Base-by-base conservation (phyloP, 2,888 invertebrate species). In the Aquatica leii region DNA sequence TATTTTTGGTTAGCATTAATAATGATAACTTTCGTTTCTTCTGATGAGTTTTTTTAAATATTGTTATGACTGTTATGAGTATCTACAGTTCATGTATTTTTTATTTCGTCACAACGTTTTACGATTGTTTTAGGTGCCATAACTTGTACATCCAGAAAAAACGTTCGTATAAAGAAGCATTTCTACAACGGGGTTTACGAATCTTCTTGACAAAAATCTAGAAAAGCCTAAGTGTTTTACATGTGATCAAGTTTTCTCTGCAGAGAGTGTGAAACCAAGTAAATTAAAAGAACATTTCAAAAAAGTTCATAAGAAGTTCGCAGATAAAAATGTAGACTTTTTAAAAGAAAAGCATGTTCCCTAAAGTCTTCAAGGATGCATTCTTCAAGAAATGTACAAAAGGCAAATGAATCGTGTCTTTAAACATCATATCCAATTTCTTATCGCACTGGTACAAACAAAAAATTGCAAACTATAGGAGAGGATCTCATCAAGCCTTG, bases 231-330 rank as follows among this genome's bases (percentile, higher is more conserved):
- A 37, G 60, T 66, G 68, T 70, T 65, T 69, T 63, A 21, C 67
- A 71, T 37, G 37, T 37, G 9, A 37, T 37, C 2, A 37, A 37
- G 5, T 37, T 9, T 2, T 37, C 9, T 5, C 2, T 37, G 4
- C 37, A 11, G 37, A 37, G 37, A 37, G 12, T 11, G 9, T 37
- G 37, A 37, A 37, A 61, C 67, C 69, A 62, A 66, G 69, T 48
- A 66, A 69, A 65, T 66, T 70, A 64, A 67, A 69, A 69, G 68
- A 69, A 64, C 69, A 69, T 70, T 64, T 70, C 52, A 65, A 24
- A 4, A 68, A 66, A 65, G 65, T 67, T 68, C 65, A 68, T 56
- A 66, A 70, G 24, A 65, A 70, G 65, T 69, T 67, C 35, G 67
- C 50, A 65, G 69, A 14, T 60, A 69, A 69, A 61, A 46, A 69